Conservation (phyloP, 2,113 vertebrate species). For the Cebidichthys violaceus region DNA sequence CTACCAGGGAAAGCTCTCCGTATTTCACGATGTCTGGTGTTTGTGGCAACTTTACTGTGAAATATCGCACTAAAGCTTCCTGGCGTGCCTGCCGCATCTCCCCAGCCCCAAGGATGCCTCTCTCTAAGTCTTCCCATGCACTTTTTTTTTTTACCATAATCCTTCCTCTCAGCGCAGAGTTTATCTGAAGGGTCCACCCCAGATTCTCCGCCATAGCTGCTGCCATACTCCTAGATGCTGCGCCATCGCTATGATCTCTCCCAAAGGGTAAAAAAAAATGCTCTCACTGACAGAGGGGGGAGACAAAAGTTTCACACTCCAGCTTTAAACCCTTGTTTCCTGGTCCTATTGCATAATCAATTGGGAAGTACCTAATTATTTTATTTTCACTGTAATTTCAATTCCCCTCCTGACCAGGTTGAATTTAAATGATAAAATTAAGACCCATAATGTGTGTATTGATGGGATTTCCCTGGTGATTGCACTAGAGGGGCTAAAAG, state of each 20-base stretch:
- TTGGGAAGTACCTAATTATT: slow-evolving; percentile 43
- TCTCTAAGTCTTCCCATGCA: background rate
- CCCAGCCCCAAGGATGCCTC: background rate
- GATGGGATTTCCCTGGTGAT: slow-evolving; percentile 74
- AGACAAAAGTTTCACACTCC: background rate
- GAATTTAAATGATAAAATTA: slow-evolving; percentile 77
- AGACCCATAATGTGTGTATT: slow-evolving; percentile 71
- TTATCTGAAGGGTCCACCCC: background rate
- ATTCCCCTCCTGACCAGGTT: slow-evolving; percentile 56
- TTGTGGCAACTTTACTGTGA: background rate
- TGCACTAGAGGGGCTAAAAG: slow-evolving; percentile 70
- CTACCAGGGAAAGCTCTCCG: background rate
- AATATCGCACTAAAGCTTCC: background rate
- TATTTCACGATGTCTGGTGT: background rate
- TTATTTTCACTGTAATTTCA: slow-evolving; percentile 69
- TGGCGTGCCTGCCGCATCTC: background rate
- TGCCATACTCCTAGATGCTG: background rate
- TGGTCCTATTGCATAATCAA: slow-evolving; percentile 40
- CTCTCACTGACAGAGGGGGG: background rate
- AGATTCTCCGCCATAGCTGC: background rate
- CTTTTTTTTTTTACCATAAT: background rate
- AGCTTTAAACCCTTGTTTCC: slow-evolving; percentile 12
- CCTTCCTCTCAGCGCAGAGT: background rate
- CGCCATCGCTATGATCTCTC: background rate
- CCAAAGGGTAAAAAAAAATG: background rate